A percentile compares a stretch with the other conserved stretches of the same genome.
phyloP scores from a whole-genome alignment of 2,113 vertebrate species.

The Macrotis lagotis region DNA sequence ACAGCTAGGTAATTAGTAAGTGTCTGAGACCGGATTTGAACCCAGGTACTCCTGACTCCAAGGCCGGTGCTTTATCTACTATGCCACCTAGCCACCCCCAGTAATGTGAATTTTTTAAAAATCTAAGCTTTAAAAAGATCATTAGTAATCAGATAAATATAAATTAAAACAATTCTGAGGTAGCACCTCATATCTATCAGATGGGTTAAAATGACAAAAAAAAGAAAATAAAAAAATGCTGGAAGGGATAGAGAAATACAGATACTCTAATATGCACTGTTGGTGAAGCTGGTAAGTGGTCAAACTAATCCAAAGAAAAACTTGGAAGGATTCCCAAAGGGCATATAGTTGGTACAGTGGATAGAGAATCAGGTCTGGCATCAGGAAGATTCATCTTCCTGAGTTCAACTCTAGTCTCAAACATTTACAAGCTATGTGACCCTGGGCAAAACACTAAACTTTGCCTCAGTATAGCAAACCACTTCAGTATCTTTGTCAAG shows the following conservation, averaged over 20 bases:
- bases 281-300: neutral
- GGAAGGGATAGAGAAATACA: neutral
- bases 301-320: neutral
- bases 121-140: no score
- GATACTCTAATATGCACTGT: neutral
- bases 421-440: neutral
- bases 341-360: neutral
- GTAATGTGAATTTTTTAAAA: no score
- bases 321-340: neutral
- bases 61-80: no score
- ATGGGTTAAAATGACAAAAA: neutral
- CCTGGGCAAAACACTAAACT: neutral
- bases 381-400: neutral
- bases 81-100: no score
- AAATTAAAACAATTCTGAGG: neutral
- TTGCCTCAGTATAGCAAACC: neutral
- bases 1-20: no score
- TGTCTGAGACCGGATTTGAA: no score
- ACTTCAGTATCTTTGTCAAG: neutral
- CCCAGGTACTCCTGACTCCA: no score
- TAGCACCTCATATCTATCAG: neutral
- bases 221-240: neutral
- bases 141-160: neutral
- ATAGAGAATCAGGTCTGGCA: neutral
- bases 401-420: neutral